These are phyloP conservation scores for Peucedramus taeniatus DNA, from an alignment of 2,113 vertebrate species.

Conservation along the genomic window DNA sequence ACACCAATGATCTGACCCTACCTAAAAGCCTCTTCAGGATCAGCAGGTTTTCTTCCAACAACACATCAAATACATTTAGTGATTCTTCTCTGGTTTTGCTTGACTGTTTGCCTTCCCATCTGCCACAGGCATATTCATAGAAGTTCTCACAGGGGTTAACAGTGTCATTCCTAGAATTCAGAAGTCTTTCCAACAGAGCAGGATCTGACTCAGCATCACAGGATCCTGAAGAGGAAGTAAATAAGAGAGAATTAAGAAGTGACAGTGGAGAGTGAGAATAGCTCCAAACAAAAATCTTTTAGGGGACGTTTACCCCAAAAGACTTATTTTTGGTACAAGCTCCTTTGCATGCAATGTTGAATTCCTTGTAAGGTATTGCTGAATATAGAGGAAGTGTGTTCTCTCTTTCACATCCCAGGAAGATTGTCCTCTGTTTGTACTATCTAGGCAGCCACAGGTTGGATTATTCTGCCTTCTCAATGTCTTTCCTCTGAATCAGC, in stretches of 20 bases:
- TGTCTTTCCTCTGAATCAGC: neutral
- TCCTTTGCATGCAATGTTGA: neutral
- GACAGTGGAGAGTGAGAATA: neutral
- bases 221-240: constrained; percentile 24
- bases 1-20: constrained; percentile 3
- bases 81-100: neutral
- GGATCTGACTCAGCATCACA: constrained; percentile 38
- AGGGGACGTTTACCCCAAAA: neutral
- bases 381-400: neutral
- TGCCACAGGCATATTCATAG: constrained; percentile 70
- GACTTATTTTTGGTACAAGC: constrained; percentile 45
- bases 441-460: neutral
- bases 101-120: constrained; percentile 18
- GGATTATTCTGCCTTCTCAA: neutral
- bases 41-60: constrained; percentile 68
- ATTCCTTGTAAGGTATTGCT: neutral
- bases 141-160: constrained; percentile 71
- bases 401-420: neutral
- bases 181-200: constrained; percentile 23
- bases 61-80: constrained; percentile 33
- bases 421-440: neutral
- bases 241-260: neutral
- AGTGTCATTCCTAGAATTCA: constrained; percentile 60
- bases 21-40: constrained; percentile 69
- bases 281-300: neutral